These are phyloP conservation scores for Tachysurus fulvidraco DNA, from an alignment of 2,113 vertebrate genomes.

Conservation along the genomic window DNA sequence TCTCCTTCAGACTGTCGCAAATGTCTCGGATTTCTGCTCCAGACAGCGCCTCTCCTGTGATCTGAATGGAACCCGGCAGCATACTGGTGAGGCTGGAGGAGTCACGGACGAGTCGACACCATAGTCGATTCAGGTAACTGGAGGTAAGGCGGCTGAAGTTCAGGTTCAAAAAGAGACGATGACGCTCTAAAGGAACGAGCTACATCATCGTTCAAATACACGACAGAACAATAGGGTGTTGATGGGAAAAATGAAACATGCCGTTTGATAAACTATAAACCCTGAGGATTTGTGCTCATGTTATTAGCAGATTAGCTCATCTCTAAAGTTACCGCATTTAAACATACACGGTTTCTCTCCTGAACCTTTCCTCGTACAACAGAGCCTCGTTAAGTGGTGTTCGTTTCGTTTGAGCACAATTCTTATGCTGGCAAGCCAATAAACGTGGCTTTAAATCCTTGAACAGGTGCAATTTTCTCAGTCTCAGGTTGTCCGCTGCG, in stretches of 20 bases:
- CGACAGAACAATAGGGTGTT: neutral
- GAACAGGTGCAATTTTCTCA: slow-evolving; percentile 4
- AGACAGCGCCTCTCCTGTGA: slow-evolving; percentile 89
- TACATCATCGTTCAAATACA: neutral
- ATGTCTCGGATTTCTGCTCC: slow-evolving; percentile 90
- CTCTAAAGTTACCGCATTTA: slow-evolving; percentile 6
- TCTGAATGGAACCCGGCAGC: slow-evolving; percentile 94
- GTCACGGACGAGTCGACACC: neutral
- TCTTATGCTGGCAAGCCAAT: neutral
- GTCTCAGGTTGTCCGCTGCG: slow-evolving; percentile 17
- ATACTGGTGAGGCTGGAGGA: slow-evolving; percentile 62
- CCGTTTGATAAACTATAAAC: neutral
- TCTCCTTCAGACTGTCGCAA: slow-evolving; percentile 88
- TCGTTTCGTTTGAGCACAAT: neutral
- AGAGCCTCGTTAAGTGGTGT: neutral
- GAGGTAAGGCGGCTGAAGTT: neutral
- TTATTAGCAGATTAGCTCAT: neutral
- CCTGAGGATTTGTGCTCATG: neutral
- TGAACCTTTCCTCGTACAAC: neutral
- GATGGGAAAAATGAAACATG: neutral
- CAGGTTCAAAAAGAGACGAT: neutral
- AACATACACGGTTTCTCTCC: neutral
- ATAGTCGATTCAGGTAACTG: slow-evolving; percentile 14
- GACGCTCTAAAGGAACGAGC: neutral
- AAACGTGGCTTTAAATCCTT: neutral